Evolutionary conservation across 2,797 vertebrate species (phyloP).

Genomic region (Epinephelus malabaricus): DNA sequence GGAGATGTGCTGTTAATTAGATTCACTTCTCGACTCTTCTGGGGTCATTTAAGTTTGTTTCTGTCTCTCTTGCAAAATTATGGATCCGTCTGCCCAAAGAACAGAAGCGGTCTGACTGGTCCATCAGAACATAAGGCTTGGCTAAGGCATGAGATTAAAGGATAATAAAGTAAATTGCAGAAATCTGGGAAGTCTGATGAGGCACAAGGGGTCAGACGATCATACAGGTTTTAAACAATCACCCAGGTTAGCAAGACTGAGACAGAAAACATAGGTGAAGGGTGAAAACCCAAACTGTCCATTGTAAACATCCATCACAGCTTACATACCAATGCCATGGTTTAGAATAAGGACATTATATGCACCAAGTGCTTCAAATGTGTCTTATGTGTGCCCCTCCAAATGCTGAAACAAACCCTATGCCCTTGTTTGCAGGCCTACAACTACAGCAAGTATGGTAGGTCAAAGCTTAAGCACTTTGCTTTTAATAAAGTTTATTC

Average conservation of each 20-base stretch:
- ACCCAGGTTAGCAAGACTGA: not conserved
- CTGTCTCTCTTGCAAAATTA: slow-evolving; percentile 23
- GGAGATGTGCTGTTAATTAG: slow-evolving; percentile 52
- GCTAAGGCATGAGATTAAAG: not conserved
- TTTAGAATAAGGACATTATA: too few species aligned
- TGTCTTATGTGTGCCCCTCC: too few species aligned
- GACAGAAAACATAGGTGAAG: not conserved
- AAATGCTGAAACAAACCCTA: too few species aligned
- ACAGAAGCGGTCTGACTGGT: not conserved
- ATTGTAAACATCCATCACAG: not conserved
- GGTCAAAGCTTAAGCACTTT: not conserved
- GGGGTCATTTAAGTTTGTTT: slow-evolving; percentile 34
- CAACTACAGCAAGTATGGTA: not conserved
- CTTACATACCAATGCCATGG: not conserved
- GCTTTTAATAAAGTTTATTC: too few species aligned
- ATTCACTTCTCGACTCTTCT: slow-evolving; percentile 29
- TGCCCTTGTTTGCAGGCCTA: too few species aligned
- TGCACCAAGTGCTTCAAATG: too few species aligned
- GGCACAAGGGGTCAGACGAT: not conserved
- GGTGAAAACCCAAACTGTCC: too few species aligned
- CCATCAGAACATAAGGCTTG: not conserved
- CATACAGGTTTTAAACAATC: not conserved
- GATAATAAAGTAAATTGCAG: not conserved
- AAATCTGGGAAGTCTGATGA: not conserved
- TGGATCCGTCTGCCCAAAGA: slow-evolving; percentile 3